Conservation (phyloP, 2,888 invertebrate genomes). For the Dorcus parallelipipedus region DNA sequence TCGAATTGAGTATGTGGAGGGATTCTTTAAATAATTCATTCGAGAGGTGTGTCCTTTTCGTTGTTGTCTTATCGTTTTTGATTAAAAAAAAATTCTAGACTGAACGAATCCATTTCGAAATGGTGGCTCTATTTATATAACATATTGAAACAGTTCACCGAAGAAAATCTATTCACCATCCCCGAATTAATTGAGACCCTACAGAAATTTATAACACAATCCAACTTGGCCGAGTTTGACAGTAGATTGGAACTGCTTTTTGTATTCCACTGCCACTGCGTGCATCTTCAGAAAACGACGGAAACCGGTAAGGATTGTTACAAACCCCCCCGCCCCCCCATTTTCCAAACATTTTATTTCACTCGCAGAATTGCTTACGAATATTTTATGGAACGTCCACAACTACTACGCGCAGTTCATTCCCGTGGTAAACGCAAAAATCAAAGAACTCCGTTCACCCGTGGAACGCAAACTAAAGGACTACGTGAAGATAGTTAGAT, state of each 20-base stretch:
- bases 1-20: slow-evolving; percentile 87
- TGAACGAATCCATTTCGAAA: slow-evolving; percentile 67
- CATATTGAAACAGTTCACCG: slow-evolving; percentile 60
- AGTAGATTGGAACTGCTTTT: slow-evolving; percentile 73
- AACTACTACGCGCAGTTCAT: slow-evolving; percentile 82
- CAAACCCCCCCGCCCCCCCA: too few species aligned
- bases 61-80: slow-evolving; percentile 2
- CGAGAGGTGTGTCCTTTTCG: slow-evolving; percentile 50
- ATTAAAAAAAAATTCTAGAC: slow-evolving; percentile 45
- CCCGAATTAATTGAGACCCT: slow-evolving; percentile 59
- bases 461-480: slow-evolving; percentile 91
- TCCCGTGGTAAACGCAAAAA: slow-evolving; percentile 59
- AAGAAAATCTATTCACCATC: slow-evolving; percentile 36
- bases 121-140: slow-evolving; percentile 91
- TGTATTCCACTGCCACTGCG: slow-evolving; percentile 76
- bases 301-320: slow-evolving; percentile 11
- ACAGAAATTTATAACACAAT: slow-evolving; percentile 78
- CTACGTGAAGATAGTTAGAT: slow-evolving; percentile 91
- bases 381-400: slow-evolving; percentile 76
- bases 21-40: slow-evolving; percentile 70
- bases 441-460: slow-evolving; percentile 69
- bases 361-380: slow-evolving; percentile 54
- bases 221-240: slow-evolving; percentile 80
- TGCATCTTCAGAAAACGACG: slow-evolving; percentile 50
- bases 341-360: slow-evolving; percentile 23